Evolutionary conservation across 2,113 vertebrate species (phyloP).

Genomic region (Raja brachyura): DNA sequence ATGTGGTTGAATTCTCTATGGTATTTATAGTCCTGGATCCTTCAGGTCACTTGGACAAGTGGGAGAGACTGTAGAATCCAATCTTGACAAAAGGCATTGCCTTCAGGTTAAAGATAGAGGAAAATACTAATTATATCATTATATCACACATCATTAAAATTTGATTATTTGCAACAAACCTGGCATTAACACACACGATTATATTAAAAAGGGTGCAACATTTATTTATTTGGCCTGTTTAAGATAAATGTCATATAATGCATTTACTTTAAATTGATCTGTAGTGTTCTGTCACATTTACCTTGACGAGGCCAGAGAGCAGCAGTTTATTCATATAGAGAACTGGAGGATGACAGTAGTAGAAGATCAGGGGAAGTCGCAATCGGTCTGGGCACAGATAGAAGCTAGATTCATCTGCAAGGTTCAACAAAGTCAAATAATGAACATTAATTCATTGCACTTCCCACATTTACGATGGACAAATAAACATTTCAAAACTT

Average conservation of each 20-base stretch:
- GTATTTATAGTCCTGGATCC: background rate
- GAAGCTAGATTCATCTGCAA: constrained; percentile 13
- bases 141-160: background rate
- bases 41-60: background rate
- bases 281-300: background rate
- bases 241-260: background rate
- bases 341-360: constrained; percentile 15
- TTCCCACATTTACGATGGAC: background rate
- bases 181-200: background rate
- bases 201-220: background rate
- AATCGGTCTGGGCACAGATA: constrained; percentile 5
- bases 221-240: too few relatives aligned
- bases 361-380: constrained; percentile 8
- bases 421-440: background rate
- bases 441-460: background rate
- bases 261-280: background rate
- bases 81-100: background rate
- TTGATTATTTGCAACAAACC: background rate
- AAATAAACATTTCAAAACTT: background rate
- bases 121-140: background rate
- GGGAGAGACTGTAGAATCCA: background rate
- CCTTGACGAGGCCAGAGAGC: constrained; percentile 14
- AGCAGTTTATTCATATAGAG: constrained; percentile 20
- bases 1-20: background rate
- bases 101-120: background rate